A percentile compares a stretch with the other conserved stretches of the same genome.
These are phyloP conservation scores for Synanceia verrucosa DNA, from an alignment of 2,797 vertebrate species.

Conservation along the genomic window DNA sequence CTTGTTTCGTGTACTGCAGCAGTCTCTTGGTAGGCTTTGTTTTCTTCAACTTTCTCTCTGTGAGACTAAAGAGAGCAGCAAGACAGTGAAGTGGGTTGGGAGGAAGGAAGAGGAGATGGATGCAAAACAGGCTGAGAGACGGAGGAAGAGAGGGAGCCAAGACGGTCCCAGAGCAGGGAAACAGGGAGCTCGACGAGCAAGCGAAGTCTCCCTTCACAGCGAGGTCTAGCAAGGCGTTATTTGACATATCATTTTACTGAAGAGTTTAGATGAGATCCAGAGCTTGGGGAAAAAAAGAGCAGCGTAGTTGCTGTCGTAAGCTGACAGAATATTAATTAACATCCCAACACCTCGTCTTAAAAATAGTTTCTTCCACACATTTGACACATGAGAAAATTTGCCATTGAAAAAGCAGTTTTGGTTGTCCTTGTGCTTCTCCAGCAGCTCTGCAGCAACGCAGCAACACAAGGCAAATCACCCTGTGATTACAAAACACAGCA, in stretches of 20 bases:
- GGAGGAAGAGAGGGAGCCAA: conserved; percentile 55
- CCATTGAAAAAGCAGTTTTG: conserved; percentile 4
- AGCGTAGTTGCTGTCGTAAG: not conserved
- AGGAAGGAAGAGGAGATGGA: conserved; percentile 58
- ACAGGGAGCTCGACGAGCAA: conserved; percentile 43
- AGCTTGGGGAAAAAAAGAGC: not conserved
- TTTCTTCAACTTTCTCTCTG: conserved; percentile 46
- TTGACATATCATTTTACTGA: conserved; percentile 60
- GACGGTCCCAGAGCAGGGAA: conserved; percentile 60
- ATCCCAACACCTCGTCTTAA: not conserved
- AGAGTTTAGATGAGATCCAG: conserved; percentile 50
- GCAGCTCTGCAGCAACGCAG: not conserved
- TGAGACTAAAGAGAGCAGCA: conserved; percentile 40
- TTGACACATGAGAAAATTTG: too few species aligned
- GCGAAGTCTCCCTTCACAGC: conserved; percentile 48
- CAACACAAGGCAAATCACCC: not conserved
- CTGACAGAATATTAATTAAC: conserved; percentile 39
- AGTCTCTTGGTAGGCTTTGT: conserved; percentile 46
- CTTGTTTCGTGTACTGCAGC: conserved; percentile 2
- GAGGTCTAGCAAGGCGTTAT: conserved; percentile 39
- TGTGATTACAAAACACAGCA: not conserved
- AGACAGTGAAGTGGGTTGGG: conserved; percentile 51
- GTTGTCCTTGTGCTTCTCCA: conserved; percentile 6
- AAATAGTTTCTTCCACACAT: not conserved
- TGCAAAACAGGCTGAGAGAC: conserved; percentile 63